Evolutionary conservation across 2,113 vertebrate genomes (phyloP).

Genomic region (Saccopteryx leptura): DNA sequence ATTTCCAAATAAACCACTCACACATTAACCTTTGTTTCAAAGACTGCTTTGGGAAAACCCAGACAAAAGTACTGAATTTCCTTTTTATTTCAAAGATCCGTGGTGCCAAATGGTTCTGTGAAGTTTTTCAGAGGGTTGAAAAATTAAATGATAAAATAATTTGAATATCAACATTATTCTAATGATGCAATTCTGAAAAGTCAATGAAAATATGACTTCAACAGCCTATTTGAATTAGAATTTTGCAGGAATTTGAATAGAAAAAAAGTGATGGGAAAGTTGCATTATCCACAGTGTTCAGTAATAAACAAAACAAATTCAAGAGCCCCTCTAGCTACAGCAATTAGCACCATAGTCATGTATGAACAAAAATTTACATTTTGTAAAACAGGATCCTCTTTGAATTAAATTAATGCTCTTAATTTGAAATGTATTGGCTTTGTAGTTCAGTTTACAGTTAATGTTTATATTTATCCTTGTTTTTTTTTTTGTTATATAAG

Average conservation of each 20-base stretch:
- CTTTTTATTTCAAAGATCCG: not conserved
- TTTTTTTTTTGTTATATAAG: not conserved
- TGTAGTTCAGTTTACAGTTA: not conserved
- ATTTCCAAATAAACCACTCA: not conserved
- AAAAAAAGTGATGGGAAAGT: not conserved
- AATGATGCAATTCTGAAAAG: not conserved
- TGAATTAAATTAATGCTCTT: conserved; percentile 15
- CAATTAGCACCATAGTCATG: not conserved
- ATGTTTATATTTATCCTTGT: not conserved
- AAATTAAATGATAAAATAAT: not conserved
- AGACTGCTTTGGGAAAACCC: not conserved
- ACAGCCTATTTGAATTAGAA: conserved; percentile 23
- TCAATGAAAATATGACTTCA: not conserved
- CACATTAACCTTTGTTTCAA: not conserved
- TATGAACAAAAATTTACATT: not conserved
- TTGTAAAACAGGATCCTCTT: not conserved
- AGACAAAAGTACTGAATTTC: not conserved
- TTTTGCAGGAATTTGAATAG: not conserved
- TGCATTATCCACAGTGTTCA: not conserved
- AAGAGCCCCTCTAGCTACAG: not conserved
- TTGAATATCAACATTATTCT: not conserved
- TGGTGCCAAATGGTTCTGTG: not conserved
- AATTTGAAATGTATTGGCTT: not conserved
- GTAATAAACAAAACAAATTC: not conserved
- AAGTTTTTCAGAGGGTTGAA: not conserved